phyloP scores from a whole-genome alignment of 2,888 invertebrate species.

The Pyralis farinalis region DNA sequence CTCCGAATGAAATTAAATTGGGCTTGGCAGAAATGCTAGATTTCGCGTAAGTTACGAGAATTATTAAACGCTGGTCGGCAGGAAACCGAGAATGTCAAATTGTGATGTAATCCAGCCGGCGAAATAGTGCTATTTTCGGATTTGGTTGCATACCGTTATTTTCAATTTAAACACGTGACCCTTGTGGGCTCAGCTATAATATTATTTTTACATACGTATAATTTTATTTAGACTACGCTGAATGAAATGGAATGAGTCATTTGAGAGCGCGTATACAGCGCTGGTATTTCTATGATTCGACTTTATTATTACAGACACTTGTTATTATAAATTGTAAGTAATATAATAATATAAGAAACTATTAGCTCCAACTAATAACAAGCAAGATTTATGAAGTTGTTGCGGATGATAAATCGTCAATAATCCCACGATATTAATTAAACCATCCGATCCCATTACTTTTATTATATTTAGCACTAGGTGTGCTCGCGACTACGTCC shows the following conservation, averaged over 20 bases:
- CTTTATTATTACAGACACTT: neutral
- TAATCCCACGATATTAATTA: too few species aligned
- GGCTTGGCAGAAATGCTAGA: constrained; percentile 57
- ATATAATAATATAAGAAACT: too few species aligned
- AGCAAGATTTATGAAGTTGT: too few species aligned
- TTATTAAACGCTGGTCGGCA: constrained; percentile 46
- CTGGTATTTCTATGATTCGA: neutral
- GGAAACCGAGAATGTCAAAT: constrained; percentile 58
- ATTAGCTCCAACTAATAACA: too few species aligned
- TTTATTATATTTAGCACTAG: too few species aligned
- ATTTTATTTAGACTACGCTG: constrained; percentile 12
- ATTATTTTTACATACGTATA: constrained; percentile 18
- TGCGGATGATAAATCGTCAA: too few species aligned
- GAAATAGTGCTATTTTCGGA: constrained; percentile 61
- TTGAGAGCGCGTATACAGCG: neutral
- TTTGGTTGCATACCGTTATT: constrained; percentile 52
- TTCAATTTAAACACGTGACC: constrained; percentile 31
- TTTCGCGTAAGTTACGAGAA: constrained; percentile 50
- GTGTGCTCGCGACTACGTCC: too few species aligned
- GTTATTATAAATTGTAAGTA: neutral
- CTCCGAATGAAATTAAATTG: constrained; percentile 58
- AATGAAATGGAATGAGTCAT: constrained; percentile 3
- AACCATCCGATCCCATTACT: too few species aligned
- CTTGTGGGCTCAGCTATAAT: constrained; percentile 34
- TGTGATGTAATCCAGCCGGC: constrained; percentile 60